These are phyloP conservation scores for Drosophila arizonae DNA, from an alignment of 1,140 invertebrate species.

Conservation along the genomic window DNA sequence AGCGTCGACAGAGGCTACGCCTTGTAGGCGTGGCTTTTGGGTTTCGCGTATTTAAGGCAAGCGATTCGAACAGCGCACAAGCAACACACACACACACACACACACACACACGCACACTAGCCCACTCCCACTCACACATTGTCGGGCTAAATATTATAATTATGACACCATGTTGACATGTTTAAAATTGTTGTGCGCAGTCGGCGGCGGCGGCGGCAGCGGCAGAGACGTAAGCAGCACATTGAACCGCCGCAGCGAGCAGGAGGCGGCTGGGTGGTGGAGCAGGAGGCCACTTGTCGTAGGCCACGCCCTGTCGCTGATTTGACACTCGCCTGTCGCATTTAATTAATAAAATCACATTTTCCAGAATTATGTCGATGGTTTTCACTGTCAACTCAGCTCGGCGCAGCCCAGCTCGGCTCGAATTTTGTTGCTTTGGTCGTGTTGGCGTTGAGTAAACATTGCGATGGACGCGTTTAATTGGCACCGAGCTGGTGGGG, in stretches of 20 bases:
- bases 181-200: slow-evolving; percentile 74
- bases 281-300: background rate
- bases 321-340: slow-evolving; percentile 77
- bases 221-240: slow-evolving; percentile 46
- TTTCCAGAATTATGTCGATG: slow-evolving; percentile 71
- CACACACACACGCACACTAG: slow-evolving; percentile 19
- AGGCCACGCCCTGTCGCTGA: slow-evolving; percentile 49
- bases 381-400: slow-evolving; percentile 39
- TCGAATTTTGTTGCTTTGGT: slow-evolving; percentile 10
- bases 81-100: slow-evolving; percentile 14
- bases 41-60: slow-evolving; percentile 47
- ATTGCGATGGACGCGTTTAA: slow-evolving; percentile 65
- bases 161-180: slow-evolving; percentile 80
- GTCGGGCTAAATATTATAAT: slow-evolving; percentile 75
- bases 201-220: background rate
- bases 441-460: slow-evolving; percentile 35
- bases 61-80: slow-evolving; percentile 44
- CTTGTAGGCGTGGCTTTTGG: slow-evolving; percentile 43
- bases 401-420: slow-evolving; percentile 1
- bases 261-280: background rate
- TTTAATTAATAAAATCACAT: slow-evolving; percentile 78
- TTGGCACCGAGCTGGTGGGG: slow-evolving; percentile 46
- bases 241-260: slow-evolving; percentile 66
- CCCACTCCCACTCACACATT: slow-evolving; percentile 12
- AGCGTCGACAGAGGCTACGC: slow-evolving; percentile 43